A percentile compares a stretch with the other conserved stretches of the same genome.
Conservation (phyloP, 2,888 invertebrate genomes). For the Coleophora deauratella region DNA sequence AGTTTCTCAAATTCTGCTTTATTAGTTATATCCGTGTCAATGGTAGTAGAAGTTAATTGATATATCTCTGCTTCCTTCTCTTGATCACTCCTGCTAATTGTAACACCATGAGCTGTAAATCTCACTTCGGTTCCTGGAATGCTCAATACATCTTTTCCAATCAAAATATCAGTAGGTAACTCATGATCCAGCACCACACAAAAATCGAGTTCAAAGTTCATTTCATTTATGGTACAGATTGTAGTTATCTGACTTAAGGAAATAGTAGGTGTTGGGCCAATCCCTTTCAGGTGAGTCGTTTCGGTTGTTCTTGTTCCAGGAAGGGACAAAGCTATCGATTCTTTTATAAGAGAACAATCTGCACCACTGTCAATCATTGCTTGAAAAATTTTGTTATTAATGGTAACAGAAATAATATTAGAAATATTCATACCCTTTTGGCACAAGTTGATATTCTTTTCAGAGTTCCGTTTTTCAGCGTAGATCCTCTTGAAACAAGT, state of each 20-base stretch:
- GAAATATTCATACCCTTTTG: constrained; percentile 8
- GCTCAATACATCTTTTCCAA: constrained; percentile 1
- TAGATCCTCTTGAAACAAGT: constrained; percentile 17
- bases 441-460: constrained; percentile 21
- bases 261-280: too few species aligned
- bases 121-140: constrained; percentile 1
- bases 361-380: constrained; percentile 26
- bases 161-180: constrained; percentile 1
- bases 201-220: neutral
- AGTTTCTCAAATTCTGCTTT: neutral
- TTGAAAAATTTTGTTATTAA: constrained; percentile 7
- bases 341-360: constrained; percentile 23
- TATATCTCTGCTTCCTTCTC: neutral
- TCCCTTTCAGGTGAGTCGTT: constrained; percentile 17
- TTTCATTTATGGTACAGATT: neutral
- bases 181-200: constrained; percentile 1
- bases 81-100: neutral
- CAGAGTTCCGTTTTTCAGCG: constrained; percentile 9
- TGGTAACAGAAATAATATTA: too few species aligned
- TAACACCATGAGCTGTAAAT: neutral
- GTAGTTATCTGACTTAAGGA: constrained; percentile 5
- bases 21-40: constrained; percentile 1
- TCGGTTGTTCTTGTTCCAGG: constrained; percentile 14
- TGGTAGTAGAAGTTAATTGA: neutral
- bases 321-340: constrained; percentile 18